Percentiles rank a stretch among this genome's conserved stretches.
Evolutionary conservation across 2,113 vertebrate species (phyloP).

Genomic region (Acanthisitta chloris): DNA sequence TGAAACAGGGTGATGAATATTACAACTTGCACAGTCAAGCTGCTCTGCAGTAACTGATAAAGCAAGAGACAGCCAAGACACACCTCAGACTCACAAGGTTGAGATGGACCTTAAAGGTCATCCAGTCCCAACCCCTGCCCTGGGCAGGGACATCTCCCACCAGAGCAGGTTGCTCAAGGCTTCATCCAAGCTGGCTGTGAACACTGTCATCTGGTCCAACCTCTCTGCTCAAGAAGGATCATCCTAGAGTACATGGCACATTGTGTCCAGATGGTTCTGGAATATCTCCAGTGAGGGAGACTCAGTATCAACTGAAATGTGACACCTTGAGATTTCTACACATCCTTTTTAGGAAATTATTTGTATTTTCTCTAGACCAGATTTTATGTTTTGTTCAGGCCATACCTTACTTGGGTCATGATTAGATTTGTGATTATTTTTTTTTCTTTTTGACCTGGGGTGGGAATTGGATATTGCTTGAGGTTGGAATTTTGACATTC

Average conservation of each 20-base stretch:
- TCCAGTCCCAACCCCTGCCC: no score
- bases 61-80: not conserved
- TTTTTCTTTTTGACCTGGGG: not conserved
- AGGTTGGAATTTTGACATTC: not conserved
- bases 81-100: not conserved
- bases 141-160: no score
- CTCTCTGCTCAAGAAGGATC: no score
- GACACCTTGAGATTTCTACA: not conserved
- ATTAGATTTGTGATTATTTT: not conserved
- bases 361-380: not conserved
- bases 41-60: not conserved
- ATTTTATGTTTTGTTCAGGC: not conserved
- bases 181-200: no score
- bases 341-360: not conserved
- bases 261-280: no score
- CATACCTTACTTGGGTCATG: not conserved
- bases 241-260: no score
- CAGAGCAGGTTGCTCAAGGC: no score
- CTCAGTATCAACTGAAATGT: not conserved
- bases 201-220: no score
- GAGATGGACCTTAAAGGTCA: no score
- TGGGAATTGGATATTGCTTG: not conserved
- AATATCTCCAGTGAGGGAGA: no score
- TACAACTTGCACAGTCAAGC: not conserved
- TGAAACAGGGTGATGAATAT: not conserved